Conservation (phyloP, 2,797 vertebrate species). For the Xyrichtys novacula region DNA sequence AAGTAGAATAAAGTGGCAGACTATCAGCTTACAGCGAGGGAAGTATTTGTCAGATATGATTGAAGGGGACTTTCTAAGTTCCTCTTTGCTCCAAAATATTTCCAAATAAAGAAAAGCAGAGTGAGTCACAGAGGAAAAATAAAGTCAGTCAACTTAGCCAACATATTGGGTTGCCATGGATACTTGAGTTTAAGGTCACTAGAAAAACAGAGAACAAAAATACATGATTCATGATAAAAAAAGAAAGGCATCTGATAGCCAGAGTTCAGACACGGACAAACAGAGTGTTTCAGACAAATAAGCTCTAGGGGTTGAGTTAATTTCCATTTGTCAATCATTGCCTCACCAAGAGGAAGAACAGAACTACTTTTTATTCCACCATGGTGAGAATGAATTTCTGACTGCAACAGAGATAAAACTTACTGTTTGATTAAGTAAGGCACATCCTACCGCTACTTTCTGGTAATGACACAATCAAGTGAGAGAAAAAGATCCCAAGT, state of each 20-base stretch:
- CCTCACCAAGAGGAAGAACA: too few species aligned
- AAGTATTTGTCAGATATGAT: slow-evolving; percentile 47
- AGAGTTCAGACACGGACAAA: neutral
- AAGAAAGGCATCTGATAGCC: neutral
- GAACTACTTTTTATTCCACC: too few species aligned
- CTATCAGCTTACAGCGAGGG: neutral
- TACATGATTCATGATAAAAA: neutral
- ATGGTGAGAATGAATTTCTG: neutral
- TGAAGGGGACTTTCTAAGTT: slow-evolving; percentile 60
- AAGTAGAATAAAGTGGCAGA: slow-evolving; percentile 34
- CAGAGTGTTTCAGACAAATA: neutral
- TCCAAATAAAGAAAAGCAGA: slow-evolving; percentile 35
- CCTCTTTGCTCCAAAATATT: slow-evolving; percentile 36
- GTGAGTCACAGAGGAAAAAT: slow-evolving; percentile 29
- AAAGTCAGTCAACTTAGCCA: slow-evolving; percentile 1
- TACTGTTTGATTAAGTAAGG: too few species aligned
- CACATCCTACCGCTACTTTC: too few species aligned
- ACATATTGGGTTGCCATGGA: slow-evolving; percentile 9
- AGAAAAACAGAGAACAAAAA: neutral
- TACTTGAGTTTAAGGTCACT: neutral
- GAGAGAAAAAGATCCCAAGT: too few species aligned
- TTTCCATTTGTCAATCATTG: neutral
- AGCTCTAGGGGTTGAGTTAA: neutral
- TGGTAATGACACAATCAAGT: too few species aligned
- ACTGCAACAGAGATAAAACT: too few species aligned